Conservation (phyloP, 1,140 invertebrate species). For the Zaprionus camerounensis region DNA sequence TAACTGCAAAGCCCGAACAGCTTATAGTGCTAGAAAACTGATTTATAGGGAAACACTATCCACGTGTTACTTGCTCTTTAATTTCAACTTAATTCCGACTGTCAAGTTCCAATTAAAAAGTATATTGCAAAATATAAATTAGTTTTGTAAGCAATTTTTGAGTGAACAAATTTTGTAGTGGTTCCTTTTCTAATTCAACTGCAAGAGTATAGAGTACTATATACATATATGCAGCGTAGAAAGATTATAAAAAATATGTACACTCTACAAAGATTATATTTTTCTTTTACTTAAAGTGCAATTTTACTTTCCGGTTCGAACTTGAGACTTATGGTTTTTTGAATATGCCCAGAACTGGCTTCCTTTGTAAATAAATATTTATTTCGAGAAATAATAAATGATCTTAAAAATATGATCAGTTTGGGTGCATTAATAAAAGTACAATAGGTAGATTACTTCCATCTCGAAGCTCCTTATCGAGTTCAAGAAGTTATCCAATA, state of each 20-base stretch:
- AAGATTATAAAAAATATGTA: too few species aligned
- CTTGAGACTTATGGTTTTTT: background rate
- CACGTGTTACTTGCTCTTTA: slow-evolving; percentile 6
- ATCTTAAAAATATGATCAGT: background rate
- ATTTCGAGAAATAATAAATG: background rate
- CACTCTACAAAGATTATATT: too few species aligned
- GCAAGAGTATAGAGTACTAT: too few species aligned
- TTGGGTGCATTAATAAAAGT: background rate
- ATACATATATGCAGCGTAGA: too few species aligned
- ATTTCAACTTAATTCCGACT: slow-evolving; percentile 3
- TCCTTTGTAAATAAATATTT: too few species aligned
- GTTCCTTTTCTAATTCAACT: too few species aligned
- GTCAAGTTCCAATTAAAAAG: background rate
- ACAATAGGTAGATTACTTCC: background rate
- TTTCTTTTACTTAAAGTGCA: too few species aligned
- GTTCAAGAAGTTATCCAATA: too few species aligned
- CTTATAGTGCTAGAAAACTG: background rate
- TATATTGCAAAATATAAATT: background rate
- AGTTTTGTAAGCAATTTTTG: background rate
- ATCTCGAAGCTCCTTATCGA: background rate
- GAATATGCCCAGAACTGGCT: too few species aligned
- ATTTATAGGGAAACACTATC: slow-evolving; percentile 33
- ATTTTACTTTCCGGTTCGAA: background rate
- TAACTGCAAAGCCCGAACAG: slow-evolving; percentile 42
- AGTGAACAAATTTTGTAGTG: too few species aligned